Base-by-base conservation (phyloP, 2,113 vertebrate genomes). In the Galbula dea region DNA sequence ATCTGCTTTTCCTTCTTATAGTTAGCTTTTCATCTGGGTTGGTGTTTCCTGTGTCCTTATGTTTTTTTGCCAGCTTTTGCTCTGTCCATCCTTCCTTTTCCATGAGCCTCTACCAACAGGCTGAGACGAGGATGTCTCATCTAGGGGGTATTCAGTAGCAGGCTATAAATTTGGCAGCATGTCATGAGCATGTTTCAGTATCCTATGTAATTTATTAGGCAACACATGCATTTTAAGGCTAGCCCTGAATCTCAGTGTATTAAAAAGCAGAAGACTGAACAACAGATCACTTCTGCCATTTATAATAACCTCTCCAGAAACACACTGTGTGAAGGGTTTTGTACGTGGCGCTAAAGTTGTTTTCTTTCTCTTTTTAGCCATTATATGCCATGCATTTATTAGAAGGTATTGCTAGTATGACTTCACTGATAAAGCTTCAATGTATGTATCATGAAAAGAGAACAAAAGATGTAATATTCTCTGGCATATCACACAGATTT, bases 301-400 rank as follows among this genome's bases (percentile, higher is more conserved):
- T 86, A 66, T 4, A 86, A 89, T 74, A 80, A 88, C n/a, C 21
- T 57, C 43, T 86, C 34, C 72, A 96, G 90, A 90, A 91, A 57
- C 15, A 15, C 45, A 17, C 37, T 49, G 55, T 86, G 54, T 51
- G 39, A 86, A 46, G 71, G 59, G 20, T 39, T 69, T 69, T 89
- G 63, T 86, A 23, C 46, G 73, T 77, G 21, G 91, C 83, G 80
- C 82, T 84, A 74, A 72, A 75, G 39, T 77, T 55, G 90, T 57
- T 97, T 94, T 94, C 74, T 71, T 90, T 92, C 59, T 83, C 43
- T 21, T 71, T 80, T 94, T 66, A 76, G 69, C 41, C 12, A 19
- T 27, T 79, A 9, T 79, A 39, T 30, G 15, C 34, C 46, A 14
- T 49, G 39, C 84, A 71, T 92, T 94, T 94, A 67, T 74, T 45